Base-by-base conservation (phyloP, 1,140 invertebrate genomes). In the Apis dorsata region DNA sequence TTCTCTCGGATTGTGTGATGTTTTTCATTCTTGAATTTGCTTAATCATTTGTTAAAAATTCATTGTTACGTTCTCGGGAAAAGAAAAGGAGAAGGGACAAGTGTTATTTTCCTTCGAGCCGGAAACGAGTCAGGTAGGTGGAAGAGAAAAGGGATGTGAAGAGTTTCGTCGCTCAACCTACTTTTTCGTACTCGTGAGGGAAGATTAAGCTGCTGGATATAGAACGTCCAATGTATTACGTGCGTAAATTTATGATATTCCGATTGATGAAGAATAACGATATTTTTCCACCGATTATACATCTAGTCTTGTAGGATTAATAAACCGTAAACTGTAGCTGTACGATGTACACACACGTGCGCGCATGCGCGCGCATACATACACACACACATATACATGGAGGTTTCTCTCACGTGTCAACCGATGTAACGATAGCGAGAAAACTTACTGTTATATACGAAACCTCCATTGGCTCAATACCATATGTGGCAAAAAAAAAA, bases 281-380 rank as follows among this genome's bases (percentile, higher is more conserved):
- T 90, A 91, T 91, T 91, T 91, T 91, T 91, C 89, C 90, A 91
- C 90, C 85, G 85, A 89, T 87, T 86, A 74, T 68, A 82, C 80
- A 82, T 87, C 88, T 88, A 74, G 75, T 77, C 62, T 77, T 24
- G 79, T 85, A 86, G 82, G 68, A 70, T 85, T 85, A 51, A 75
- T 53, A 57, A 73, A 73, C 19, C 17, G 74, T 76, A 65, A 76
- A 76, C 60, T 21, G 74, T 76, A 76, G 74, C n/a, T 63, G 60
- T 76, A 76, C 60, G 49, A 60, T 79, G 55, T 66, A 72, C 57
- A 62, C 17, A 73, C 59, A 79, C 24, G 44, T 44, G 24, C 34
- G 34, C 34, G 34, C 34, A 34, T 34, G 34, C 34, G 34, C 34
- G 34, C 34, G 34, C 11, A 17, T 11, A 13, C 49, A 44, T 19